These are phyloP conservation scores for Anarrhichthys ocellatus DNA, from an alignment of 2,113 vertebrate species.

Conservation along the genomic window DNA sequence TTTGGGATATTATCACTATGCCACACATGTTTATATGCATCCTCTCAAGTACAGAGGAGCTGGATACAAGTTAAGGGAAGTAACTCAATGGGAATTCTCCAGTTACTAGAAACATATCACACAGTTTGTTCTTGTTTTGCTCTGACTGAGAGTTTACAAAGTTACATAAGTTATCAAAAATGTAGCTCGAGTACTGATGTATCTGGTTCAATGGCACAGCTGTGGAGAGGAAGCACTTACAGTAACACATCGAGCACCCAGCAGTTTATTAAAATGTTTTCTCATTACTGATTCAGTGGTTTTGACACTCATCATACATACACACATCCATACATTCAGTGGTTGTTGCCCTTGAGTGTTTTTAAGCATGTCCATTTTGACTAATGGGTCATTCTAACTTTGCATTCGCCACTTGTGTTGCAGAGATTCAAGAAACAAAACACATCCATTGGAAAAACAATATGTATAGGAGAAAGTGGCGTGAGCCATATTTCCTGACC, in stretches of 20 bases:
- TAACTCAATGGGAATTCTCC: not conserved
- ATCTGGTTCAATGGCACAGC: conserved; percentile 5
- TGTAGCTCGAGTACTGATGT: not conserved
- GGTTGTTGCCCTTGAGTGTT: not conserved
- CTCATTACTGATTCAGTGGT: not conserved
- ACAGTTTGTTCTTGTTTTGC: conserved; percentile 8
- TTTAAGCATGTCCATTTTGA: not conserved
- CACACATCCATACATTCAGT: not conserved
- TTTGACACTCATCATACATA: not conserved
- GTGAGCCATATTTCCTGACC: not conserved
- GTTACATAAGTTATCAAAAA: conserved; percentile 8
- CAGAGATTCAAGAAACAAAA: not conserved
- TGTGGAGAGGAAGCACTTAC: not conserved
- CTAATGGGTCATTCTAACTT: not conserved
- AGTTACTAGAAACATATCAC: not conserved
- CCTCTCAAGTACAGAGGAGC: not conserved
- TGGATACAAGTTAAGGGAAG: not conserved
- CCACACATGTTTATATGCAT: not conserved
- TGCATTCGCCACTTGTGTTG: not conserved
- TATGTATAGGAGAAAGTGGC: too few relatives aligned
- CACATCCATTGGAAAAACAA: not conserved
- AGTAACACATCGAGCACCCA: not conserved
- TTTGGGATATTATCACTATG: not conserved
- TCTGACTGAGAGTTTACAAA: conserved; percentile 14
- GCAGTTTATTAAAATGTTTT: not conserved